Evolutionary conservation across 2,113 vertebrate species (phyloP), one percentile per base, ranked within the genome.

Genomic region (Myotis yumanensis): DNA sequence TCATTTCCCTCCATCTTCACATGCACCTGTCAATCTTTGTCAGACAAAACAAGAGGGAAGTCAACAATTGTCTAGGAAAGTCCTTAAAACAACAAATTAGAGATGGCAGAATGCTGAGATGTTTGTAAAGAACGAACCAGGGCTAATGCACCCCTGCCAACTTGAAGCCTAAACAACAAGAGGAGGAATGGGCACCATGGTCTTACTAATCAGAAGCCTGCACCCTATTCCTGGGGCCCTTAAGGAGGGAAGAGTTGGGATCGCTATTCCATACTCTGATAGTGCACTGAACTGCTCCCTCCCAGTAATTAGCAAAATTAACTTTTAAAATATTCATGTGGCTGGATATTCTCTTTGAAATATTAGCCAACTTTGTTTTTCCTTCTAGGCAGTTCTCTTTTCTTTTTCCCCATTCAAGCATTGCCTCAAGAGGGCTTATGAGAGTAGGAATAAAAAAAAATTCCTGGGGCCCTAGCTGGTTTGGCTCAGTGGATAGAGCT

Each of bases 311-410:
- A 87, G 35, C 4, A 90, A 72, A 80, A 57, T 46, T 66, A 80
- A 94, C 22, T 69, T 90, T 48, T 46, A 35, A 89, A 89, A 62
- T 89, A 71, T 85, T 87, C 40, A 62, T 68, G 32, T 68, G 46
- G 35, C 28, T n/a, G 84, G 52, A 32, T 54, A 68, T 59, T 64
- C 18, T 32, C 32, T 81, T 64, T 43, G 5, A 79, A 83, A 59
- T 87, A 79, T 69, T 62, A 75, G 2, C 28, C 68, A 86, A 71
- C 28, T 93, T 94, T 35, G 14, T 12, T 76, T 83, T 89, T 46
- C 22, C 28, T 64, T 43, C 7, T 28, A 72, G 28, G 30, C 2
- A 48, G n/a, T 25, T 83, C 35, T 89, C 77, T 76, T 32, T 12
- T 69, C 28, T n/a, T 86, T 89, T 16, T 3, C 22, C 43, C 28